Base-by-base conservation (phyloP, 2,888 invertebrate genomes). In the Amblyjoppa fuscipennis region DNA sequence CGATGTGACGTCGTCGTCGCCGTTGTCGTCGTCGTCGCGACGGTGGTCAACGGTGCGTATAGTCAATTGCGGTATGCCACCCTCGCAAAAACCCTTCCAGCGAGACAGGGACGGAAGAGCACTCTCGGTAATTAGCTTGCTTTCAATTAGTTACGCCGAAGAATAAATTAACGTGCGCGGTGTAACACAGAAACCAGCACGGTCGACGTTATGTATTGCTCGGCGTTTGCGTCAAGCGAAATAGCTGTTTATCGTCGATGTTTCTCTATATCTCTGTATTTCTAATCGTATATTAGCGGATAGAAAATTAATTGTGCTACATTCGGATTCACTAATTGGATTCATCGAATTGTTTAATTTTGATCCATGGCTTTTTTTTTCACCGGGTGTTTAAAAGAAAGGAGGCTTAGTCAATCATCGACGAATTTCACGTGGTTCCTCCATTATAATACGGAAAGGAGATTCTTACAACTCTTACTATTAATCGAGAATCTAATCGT, bases 111-210 rank as follows among this genome's bases (percentile, higher is more conserved):
- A 90, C 82, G 87, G 82, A 88, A 79, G 84, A 87, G 87, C 91
- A 92, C 91, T 92, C 91, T 89, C 89, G 89, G 88, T 90, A 92
- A 92, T 92, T 92, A 91, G 89, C 87, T 87, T 86, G 90, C 89
- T 92, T 92, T 92, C 92, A 92, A 92, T 92, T 92, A 92, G 89
- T 87, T 90, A 88, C 88, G 89, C 87, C 90, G 88, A 87, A 89
- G 87, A 91, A 90, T 92, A 91, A 64, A 91, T 91, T 83, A 85
- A 81, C 80, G 73, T 28, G 51, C 70, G 53, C 56, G 78, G 61
- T 69, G 41, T 45, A 75, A 81, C 77, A 69, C 64, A 61, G 75
- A 70, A 69, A 61, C 13, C 59, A 3, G 31, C 38, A 28, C 49
- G 68, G n/a, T 59, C 75, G 25, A 59, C 53, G 64, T 11, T 71